Conservation (phyloP, 2,888 invertebrate species). For the Nomada goodeniana region DNA sequence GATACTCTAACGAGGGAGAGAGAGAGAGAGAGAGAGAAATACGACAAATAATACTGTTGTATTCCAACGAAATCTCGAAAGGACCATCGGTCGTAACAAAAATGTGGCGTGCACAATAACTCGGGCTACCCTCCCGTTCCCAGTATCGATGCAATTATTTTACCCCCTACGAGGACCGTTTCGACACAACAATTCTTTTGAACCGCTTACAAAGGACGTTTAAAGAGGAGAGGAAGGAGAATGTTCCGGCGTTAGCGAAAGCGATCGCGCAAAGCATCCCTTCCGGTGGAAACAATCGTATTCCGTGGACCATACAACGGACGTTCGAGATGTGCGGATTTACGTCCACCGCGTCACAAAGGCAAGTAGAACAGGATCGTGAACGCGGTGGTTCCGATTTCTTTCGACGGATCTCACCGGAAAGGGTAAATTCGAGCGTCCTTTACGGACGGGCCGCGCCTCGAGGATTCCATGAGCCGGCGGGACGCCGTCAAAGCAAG, state of each 20-base stretch:
- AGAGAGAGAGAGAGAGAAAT: background rate
- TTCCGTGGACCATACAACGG: constrained; percentile 72
- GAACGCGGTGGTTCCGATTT: constrained; percentile 70
- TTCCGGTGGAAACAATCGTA: constrained; percentile 73
- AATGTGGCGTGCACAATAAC: constrained; percentile 20
- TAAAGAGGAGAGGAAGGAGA: constrained; percentile 47
- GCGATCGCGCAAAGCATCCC: constrained; percentile 49
- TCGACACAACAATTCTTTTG: constrained; percentile 55
- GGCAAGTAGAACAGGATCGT: constrained; percentile 56
- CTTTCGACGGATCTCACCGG: constrained; percentile 69
- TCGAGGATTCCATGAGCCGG: constrained; percentile 60
- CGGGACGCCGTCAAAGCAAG: constrained; percentile 55
- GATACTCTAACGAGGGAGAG: background rate
- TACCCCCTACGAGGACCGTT: constrained; percentile 27
- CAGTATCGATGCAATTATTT: constrained; percentile 50
- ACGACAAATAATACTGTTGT: background rate
- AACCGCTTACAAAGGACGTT: constrained; percentile 50
- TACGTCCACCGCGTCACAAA: constrained; percentile 73
- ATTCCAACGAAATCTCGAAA: background rate
- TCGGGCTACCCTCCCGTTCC: background rate
- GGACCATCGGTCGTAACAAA: constrained; percentile 20
- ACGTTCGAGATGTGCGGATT: constrained; percentile 68
- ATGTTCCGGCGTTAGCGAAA: constrained; percentile 55
- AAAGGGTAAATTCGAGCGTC: constrained; percentile 72
- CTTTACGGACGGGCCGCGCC: constrained; percentile 70